phyloP scores from a whole-genome alignment of 2,888 invertebrate genomes.

The Pristionchus maxplancki region DNA sequence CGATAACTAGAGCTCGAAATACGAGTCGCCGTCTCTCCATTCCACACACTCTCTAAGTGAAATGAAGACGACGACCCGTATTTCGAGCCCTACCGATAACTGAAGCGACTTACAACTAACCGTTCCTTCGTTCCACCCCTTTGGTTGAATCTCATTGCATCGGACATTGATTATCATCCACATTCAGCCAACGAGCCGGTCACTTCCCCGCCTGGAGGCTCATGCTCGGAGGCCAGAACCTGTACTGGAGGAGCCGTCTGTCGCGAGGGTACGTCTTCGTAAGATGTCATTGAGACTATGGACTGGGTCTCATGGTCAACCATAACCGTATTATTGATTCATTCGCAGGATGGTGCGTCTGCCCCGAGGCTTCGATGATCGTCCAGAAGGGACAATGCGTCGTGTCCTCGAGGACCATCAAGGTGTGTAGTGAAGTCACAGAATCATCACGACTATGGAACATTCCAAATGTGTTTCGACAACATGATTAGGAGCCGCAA shows the following conservation, averaged over 20 bases:
- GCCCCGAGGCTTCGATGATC: slow-evolving; percentile 74
- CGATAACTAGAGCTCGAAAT: neutral
- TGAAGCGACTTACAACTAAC: too few species aligned
- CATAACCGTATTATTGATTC: too few species aligned
- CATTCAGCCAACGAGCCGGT: slow-evolving; percentile 69
- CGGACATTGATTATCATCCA: too few species aligned
- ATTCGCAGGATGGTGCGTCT: slow-evolving; percentile 75
- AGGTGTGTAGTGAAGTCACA: too few species aligned
- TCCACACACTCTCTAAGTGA: too few species aligned
- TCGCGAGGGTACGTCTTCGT: slow-evolving; percentile 57
- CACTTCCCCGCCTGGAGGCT: slow-evolving; percentile 75
- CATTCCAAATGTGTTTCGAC: neutral
- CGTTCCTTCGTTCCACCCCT: slow-evolving; percentile 21
- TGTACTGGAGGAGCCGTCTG: slow-evolving; percentile 73
- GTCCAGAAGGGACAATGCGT: slow-evolving; percentile 73
- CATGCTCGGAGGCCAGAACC: slow-evolving; percentile 71
- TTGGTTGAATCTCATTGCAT: neutral
- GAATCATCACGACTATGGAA: too few species aligned
- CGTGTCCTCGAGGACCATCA: neutral
- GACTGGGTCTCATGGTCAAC: too few species aligned
- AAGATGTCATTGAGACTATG: too few species aligned
- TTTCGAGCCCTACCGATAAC: too few species aligned
- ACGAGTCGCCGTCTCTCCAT: too few species aligned
- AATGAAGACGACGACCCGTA: too few species aligned
- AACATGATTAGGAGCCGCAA: neutral